Base-by-base conservation (phyloP, 2,888 invertebrate genomes). In the Dyspetes luteomarginatus region DNA sequence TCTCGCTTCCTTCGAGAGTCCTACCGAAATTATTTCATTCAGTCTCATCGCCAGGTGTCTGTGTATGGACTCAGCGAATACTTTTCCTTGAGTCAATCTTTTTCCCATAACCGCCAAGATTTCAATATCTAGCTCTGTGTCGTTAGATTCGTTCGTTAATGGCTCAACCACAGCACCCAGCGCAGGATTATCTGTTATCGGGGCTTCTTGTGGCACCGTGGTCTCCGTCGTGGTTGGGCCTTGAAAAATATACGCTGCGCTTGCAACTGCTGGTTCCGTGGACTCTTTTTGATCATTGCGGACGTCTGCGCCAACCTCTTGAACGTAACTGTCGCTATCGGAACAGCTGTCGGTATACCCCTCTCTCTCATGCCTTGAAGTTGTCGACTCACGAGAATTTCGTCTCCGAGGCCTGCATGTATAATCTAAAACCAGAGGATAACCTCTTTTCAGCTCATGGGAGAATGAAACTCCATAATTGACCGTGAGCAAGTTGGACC, bases 1-100 rank as follows among this genome's bases (percentile, higher is more conserved):
- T 28, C 17, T 64, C 4, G 12, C 36, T 4, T 73, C 62, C 9
- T 43, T 55, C 3, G 73, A 62, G 26, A 73, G 43, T 4, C 43
- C 55, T 17, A 43, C n/a, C 15, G 22, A 15, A 15, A 62, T 26
- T 43, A 62, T 43, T 24, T 43, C 62, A 22, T 24, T 24, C 24
- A 45, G 24, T 22, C 26, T 19, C 26, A 24, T 43, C n/a, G 62
- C 62, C n/a, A 62, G 15, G 45, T 62, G 43, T 26, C 45, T 62
- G 15, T 62, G 43, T 4, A 62, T 24, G 15, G 43, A 7, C 7
- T 62, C 62, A 24, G 43, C 24, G 7, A 24, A 41, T 24, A 45
- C 22, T 9, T 3, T 60, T 43, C n/a, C 26, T 24, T 45, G 15
- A n/a, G 15, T 62, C n/a, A 62, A 26, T 24, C 24, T 43, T 7